These are phyloP conservation scores for Spodoptera littoralis DNA, from an alignment of 2,888 invertebrate genomes.

Conservation along the genomic window DNA sequence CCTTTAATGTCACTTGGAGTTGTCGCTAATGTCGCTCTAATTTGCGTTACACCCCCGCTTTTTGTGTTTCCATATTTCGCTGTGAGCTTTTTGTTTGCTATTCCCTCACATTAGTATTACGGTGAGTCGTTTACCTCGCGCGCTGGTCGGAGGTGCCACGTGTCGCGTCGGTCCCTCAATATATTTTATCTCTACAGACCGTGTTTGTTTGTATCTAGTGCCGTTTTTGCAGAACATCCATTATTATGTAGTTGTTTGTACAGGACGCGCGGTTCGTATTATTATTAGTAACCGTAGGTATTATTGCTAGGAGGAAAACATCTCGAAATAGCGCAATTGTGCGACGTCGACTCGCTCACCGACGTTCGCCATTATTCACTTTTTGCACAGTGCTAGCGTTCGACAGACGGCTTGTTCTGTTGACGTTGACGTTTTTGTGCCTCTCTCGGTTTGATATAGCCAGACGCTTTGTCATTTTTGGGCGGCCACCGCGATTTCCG, in stretches of 20 bases:
- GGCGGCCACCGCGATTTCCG: constrained; percentile 74
- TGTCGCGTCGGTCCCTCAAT: constrained; percentile 63
- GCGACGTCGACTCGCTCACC: constrained; percentile 66
- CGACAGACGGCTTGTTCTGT: constrained; percentile 70
- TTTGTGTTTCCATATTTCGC: constrained; percentile 62
- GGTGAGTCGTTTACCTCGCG: constrained; percentile 76
- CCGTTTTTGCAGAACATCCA: constrained; percentile 65
- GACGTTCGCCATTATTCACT: constrained; percentile 79
- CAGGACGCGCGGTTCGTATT: constrained; percentile 61
- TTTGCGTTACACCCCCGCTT: constrained; percentile 66
- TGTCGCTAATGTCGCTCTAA: constrained; percentile 71
- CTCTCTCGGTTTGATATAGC: constrained; percentile 69
- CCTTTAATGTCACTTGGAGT: constrained; percentile 72
- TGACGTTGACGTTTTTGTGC: constrained; percentile 76
- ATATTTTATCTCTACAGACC: constrained; percentile 57
- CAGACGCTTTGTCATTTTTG: constrained; percentile 78
- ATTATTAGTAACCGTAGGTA: constrained; percentile 72
- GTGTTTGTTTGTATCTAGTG: constrained; percentile 58
- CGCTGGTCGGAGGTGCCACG: constrained; percentile 62
- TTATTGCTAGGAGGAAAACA: constrained; percentile 82
- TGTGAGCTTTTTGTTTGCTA: constrained; percentile 64
- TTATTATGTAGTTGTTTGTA: constrained; percentile 67
- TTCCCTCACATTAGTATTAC: constrained; percentile 62
- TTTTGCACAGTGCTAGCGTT: constrained; percentile 73
- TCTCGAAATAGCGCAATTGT: constrained; percentile 83